Percentiles rank a stretch among this genome's conserved stretches.
Conservation (phyloP, 2,113 vertebrate genomes). For the Meriones unguiculatus region DNA sequence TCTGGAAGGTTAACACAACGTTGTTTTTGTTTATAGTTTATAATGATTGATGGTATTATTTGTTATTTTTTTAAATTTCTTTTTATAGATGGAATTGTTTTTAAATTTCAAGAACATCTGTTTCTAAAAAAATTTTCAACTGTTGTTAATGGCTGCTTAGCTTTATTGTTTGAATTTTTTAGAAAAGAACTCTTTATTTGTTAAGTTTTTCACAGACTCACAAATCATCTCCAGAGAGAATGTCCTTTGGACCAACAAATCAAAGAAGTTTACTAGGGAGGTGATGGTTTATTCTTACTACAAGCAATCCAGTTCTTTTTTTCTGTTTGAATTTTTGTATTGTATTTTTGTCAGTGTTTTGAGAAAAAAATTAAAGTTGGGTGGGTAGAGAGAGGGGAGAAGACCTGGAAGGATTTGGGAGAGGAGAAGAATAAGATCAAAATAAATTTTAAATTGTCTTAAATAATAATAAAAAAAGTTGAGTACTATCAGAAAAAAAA, state of each 20-base stretch:
- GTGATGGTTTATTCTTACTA: neutral
- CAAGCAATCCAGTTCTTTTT: neutral
- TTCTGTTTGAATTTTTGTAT: too few species aligned
- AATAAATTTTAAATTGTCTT: too few species aligned
- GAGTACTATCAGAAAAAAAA: neutral
- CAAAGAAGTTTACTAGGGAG: neutral
- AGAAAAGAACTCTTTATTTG: neutral
- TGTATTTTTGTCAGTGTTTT: too few species aligned
- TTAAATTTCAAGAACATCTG: neutral
- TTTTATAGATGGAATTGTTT: neutral
- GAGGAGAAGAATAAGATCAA: too few species aligned
- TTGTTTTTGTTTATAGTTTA: neutral
- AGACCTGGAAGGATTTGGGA: too few species aligned
- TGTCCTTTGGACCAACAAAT: neutral
- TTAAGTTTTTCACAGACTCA: conserved; percentile 3
- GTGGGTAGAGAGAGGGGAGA: too few species aligned
- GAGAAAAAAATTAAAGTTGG: too few species aligned
- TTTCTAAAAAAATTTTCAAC: conserved; percentile 27
- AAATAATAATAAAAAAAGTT: too few species aligned
- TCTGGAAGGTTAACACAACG: neutral
- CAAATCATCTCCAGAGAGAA: neutral
- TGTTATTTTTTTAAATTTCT: neutral
- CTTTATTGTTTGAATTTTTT: neutral
- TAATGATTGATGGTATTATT: neutral
- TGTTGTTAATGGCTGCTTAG: neutral